phyloP scores from a whole-genome alignment of 2,113 vertebrate species.

The Synodontis membranacea region DNA sequence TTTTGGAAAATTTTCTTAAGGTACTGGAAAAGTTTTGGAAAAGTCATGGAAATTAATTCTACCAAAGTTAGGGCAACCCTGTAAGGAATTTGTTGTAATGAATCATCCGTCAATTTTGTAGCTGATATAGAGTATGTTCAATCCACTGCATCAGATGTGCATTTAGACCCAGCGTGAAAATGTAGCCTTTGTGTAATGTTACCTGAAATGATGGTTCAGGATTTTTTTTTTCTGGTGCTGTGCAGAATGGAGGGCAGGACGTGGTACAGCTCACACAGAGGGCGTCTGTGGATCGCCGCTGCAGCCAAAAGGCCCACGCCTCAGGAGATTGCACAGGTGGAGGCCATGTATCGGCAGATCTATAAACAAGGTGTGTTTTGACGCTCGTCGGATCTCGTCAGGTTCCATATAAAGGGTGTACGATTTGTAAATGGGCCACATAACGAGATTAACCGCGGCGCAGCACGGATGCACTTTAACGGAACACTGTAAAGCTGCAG shows the following conservation, averaged over 20 bases:
- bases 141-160: not conserved
- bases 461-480: not conserved
- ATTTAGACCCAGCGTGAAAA: not conserved
- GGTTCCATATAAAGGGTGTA: not conserved
- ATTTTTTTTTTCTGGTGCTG: conserved; percentile 33
- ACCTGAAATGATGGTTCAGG: too few species aligned
- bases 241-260: conserved; percentile 91
- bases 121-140: not conserved
- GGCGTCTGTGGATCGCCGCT: conserved; percentile 93
- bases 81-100: too few species aligned
- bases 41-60: too few species aligned
- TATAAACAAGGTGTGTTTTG: conserved; percentile 75
- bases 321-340: conserved; percentile 86
- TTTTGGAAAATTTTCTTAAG: too few species aligned
- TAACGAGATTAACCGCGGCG: not conserved
- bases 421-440: not conserved
- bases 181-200: not conserved
- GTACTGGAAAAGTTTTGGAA: too few species aligned
- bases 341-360: conserved; percentile 81
- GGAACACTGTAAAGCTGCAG: not conserved
- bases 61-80: too few species aligned
- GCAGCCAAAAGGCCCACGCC: conserved; percentile 86
- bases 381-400: not conserved
- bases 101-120: not conserved
- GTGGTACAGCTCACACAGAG: conserved; percentile 93